A percentile compares a stretch with the other conserved stretches of the same genome.
phyloP scores from a whole-genome alignment of 2,888 invertebrate species.

The Drosophila colorata region DNA sequence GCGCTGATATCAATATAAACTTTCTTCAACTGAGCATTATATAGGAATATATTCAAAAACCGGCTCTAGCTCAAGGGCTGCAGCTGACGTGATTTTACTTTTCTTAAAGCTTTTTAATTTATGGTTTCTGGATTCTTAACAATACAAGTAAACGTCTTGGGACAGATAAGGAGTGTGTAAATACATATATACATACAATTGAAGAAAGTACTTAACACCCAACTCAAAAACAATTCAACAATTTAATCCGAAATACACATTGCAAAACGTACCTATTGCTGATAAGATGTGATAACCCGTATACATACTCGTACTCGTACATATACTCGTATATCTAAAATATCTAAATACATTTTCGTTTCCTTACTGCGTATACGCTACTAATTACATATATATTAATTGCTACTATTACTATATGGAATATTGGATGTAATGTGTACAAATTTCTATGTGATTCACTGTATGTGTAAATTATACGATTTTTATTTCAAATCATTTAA shows the following conservation, averaged over 20 bases:
- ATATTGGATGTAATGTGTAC: constrained; percentile 84
- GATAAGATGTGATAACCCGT: constrained; percentile 46
- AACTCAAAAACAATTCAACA: constrained; percentile 9
- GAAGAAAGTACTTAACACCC: constrained; percentile 15
- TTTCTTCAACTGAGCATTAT: constrained; percentile 4
- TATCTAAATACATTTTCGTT: constrained; percentile 59
- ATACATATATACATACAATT: constrained; percentile 15
- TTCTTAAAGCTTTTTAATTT: neutral
- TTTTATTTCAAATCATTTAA: constrained; percentile 34
- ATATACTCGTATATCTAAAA: constrained; percentile 49
- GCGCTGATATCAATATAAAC: neutral
- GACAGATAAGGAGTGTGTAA: constrained; percentile 8
- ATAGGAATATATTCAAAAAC: neutral
- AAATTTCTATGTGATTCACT: constrained; percentile 84
- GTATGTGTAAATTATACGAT: constrained; percentile 80
- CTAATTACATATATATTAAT: constrained; percentile 68
- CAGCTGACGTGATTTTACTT: neutral
- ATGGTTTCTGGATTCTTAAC: neutral
- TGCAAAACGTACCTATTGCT: constrained; percentile 38
- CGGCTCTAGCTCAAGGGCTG: neutral
- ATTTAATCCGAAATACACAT: constrained; percentile 41
- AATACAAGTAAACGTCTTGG: too few relatives aligned
- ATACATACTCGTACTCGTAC: constrained; percentile 41
- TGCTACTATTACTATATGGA: constrained; percentile 72
- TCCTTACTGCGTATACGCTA: constrained; percentile 70